Base-by-base conservation (phyloP, 2,888 invertebrate genomes). In the Erynnis tages region DNA sequence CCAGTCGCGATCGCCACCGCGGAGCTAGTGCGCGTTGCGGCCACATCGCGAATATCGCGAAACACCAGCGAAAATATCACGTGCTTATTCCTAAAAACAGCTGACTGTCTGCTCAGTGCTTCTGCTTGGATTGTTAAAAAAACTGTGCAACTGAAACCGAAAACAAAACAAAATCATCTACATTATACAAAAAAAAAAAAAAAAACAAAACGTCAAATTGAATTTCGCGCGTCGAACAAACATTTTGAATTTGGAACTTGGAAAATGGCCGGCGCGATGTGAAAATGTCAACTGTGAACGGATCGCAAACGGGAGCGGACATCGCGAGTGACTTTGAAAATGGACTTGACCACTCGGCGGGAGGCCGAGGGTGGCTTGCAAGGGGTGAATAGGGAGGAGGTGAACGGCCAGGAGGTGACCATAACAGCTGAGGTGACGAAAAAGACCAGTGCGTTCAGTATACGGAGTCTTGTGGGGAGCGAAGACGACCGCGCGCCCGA, bases 271-370 rank as follows among this genome's bases (percentile, higher is more conserved):
- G 54, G 43, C 53, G 60, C 47, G 57, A 37, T 37, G 50, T 65
- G 58, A 63, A 55, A 61, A 65, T 65, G 65, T 30, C 43, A 45
- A 45, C 45, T 35, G 48, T 54, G 49, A 54, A 43, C 34, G 35
- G 49, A 49, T 40, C 43, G 21, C 11, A 1, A 13, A n/a, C 43
- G 14, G 23, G n/a, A 35, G 34, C 35, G 49, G 41, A 43, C 27
- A 34, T 23, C 35, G 49, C 35, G 41, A 50, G 43, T 50, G 50
- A 43, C 35, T 50, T 70, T 60, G 69, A 82, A 81, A 67, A 89
- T 89, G 89, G 89, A 89, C 83, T 76, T 89, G 77, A 87, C 88
- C 16, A 89, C 87, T 57, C 85, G 89, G 56, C 80, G 88, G 32
- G 85, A 82, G 59, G 66, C 73, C 63, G 82, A 75, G 52, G 61